phyloP scores from a whole-genome alignment of 2,888 invertebrate genomes.

The Labia minor region DNA sequence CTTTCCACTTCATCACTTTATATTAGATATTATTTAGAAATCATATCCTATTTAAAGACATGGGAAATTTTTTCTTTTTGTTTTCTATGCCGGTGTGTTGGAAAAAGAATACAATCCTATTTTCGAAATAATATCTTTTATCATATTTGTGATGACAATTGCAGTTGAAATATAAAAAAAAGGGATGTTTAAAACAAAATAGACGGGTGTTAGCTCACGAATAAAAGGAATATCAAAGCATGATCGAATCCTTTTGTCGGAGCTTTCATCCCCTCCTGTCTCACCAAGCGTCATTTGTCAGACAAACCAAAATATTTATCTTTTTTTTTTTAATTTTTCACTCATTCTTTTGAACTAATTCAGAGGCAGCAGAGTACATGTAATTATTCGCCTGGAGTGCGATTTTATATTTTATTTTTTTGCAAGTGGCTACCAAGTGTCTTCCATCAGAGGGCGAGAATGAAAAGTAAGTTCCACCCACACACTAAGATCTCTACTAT shows the following conservation, averaged over 20 bases:
- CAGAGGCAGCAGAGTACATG: neutral
- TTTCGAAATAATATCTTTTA: neutral
- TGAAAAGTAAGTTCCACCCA: neutral
- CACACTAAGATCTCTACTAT: neutral
- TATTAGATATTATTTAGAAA: too few relatives aligned
- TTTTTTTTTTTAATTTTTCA: neutral
- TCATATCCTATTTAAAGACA: neutral
- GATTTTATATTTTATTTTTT: too few relatives aligned
- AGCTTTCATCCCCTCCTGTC: neutral
- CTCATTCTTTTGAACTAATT: neutral
- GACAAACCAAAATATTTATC: conserved; percentile 7
- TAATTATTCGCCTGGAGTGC: conserved; percentile 1
- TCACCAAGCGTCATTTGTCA: conserved; percentile 2
- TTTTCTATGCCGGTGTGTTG: too few relatives aligned
- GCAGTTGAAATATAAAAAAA: neutral
- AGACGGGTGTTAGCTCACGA: neutral
- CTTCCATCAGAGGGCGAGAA: neutral
- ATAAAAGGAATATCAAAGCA: neutral
- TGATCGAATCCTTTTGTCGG: neutral
- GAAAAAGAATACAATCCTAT: neutral
- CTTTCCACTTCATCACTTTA: too few relatives aligned
- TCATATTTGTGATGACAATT: neutral
- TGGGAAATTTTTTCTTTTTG: too few relatives aligned
- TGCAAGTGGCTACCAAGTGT: neutral
- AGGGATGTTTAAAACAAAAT: neutral